Base-by-base conservation (phyloP, 1,140 invertebrate species). In the Orius laevigatus region DNA sequence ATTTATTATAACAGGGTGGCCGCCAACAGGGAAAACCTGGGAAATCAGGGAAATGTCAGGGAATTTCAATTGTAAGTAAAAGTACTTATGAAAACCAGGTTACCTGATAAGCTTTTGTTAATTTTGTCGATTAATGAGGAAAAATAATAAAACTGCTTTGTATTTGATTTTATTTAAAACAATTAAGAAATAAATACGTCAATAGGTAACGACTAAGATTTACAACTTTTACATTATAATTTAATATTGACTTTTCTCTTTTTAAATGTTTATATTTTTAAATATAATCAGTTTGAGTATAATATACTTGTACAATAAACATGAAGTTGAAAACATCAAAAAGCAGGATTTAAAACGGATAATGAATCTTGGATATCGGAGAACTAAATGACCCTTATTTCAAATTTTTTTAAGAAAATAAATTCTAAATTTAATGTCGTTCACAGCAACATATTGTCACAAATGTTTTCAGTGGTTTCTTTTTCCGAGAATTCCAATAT, bases 171-270 rank as follows among this genome's bases (percentile, higher is more conserved):
- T 12, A 38, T 19, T 41, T 25, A 25, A 25, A 25, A 25, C 25
- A 25, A 25, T 25, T 25, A 25, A 45, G 33, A 41, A 9, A 39
- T 19, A 8, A 39, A 15, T 18, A 35, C 31, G 18, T 25, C 16
- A 42, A 49, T 33, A 45, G 5, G 51, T 52, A 73, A 75, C 15
- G 19, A 36, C 35, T 12, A 48, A 39, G 18, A 48, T 48, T 39
- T 25, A 34, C 33, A 38, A 16, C 33, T 15, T 9, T 35, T 46
- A 35, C 20, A 46, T 46, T 14, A 46, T 38, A 42, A 16, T 42
- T 38, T 48, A 19, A 19, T 9, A 14, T 25, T 25, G 20, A 11
- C 18, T 41, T 19, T 41, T 44, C 20, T 31, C 42, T 48, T 38
- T 39, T 20, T 5, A 36, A 36, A 8, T 14, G 35, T 19, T 39